These are phyloP conservation scores for Caenorhabditis becei DNA, from an alignment of 2,888 invertebrate genomes.

Conservation along the genomic window DNA sequence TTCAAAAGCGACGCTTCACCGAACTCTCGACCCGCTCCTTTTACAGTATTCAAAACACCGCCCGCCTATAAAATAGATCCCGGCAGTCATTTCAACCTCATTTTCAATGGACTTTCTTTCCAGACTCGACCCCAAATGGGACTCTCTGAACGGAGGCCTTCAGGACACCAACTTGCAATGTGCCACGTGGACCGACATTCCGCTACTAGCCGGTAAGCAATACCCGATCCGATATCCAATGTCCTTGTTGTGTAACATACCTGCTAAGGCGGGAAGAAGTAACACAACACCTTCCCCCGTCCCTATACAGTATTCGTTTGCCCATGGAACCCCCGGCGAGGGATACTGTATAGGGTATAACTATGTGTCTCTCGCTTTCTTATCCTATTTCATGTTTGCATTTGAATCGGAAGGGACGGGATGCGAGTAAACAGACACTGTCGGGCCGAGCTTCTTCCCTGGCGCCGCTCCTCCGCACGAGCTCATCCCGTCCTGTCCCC, in stretches of 20 bases:
- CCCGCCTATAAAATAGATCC: constrained; percentile 19
- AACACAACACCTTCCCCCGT: constrained; percentile 31
- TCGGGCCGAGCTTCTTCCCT: constrained; percentile 28
- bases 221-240: constrained; percentile 20
- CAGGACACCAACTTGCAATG: constrained; percentile 47
- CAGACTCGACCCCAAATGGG: constrained; percentile 66
- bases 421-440: constrained; percentile 46
- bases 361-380: constrained; percentile 10
- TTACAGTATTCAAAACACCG: constrained; percentile 37
- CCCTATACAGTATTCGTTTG: constrained; percentile 46
- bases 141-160: constrained; percentile 35
- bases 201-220: constrained; percentile 71
- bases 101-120: constrained; percentile 19
- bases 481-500: constrained; percentile 17
- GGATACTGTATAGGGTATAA: constrained; percentile 58
- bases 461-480: constrained; percentile 50
- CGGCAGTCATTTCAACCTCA: not conserved
- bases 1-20: not conserved
- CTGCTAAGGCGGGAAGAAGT: constrained; percentile 39
- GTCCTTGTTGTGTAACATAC: constrained; percentile 47
- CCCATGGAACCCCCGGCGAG: not conserved
- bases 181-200: constrained; percentile 72
- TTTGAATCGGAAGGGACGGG: constrained; percentile 41
- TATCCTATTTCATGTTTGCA: constrained; percentile 45
- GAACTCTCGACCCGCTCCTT: not conserved